Percentiles rank a stretch among this genome's conserved stretches.
Evolutionary conservation across 2,888 invertebrate species (phyloP).

Genomic region (Schrankia costaestrigalis): DNA sequence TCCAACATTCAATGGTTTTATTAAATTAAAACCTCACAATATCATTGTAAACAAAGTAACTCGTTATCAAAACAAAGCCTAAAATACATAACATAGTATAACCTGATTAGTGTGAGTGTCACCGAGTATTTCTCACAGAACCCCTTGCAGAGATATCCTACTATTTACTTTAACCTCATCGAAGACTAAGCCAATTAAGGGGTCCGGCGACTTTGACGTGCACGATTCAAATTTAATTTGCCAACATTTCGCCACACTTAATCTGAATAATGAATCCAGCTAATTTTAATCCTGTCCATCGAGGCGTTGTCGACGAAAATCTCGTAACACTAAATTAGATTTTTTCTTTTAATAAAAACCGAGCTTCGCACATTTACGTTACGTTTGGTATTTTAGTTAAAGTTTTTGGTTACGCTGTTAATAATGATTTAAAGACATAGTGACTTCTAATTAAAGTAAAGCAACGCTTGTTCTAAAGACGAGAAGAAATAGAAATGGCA

Average conservation of each 20-base stretch:
- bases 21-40: not conserved
- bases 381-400: too few relatives aligned
- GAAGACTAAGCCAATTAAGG: slow-evolving; percentile 41
- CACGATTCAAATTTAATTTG: slow-evolving; percentile 48
- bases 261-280: slow-evolving; percentile 42
- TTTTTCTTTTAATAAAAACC: slow-evolving; percentile 20
- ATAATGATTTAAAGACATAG: too few relatives aligned
- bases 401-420: too few relatives aligned
- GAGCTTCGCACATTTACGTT: slow-evolving; percentile 7
- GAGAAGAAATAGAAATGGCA: too few relatives aligned
- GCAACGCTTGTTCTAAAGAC: too few relatives aligned
- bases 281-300: slow-evolving; percentile 44
- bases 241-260: slow-evolving; percentile 40
- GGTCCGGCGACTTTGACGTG: slow-evolving; percentile 37
- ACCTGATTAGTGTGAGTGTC: slow-evolving; percentile 7
- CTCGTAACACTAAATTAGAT: slow-evolving; percentile 14
- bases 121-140: slow-evolving; percentile 19
- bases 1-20: too few relatives aligned
- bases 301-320: slow-evolving; percentile 20
- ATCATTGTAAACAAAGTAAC: not conserved
- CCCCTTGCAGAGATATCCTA: slow-evolving; percentile 17
- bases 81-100: slow-evolving; percentile 2
- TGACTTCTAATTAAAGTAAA: too few relatives aligned
- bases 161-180: slow-evolving; percentile 32
- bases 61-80: slow-evolving; percentile 1